Percentiles rank a stretch among this genome's conserved stretches.
Conservation (phyloP, 2,888 invertebrate genomes). For the Pegoplata infirma region DNA sequence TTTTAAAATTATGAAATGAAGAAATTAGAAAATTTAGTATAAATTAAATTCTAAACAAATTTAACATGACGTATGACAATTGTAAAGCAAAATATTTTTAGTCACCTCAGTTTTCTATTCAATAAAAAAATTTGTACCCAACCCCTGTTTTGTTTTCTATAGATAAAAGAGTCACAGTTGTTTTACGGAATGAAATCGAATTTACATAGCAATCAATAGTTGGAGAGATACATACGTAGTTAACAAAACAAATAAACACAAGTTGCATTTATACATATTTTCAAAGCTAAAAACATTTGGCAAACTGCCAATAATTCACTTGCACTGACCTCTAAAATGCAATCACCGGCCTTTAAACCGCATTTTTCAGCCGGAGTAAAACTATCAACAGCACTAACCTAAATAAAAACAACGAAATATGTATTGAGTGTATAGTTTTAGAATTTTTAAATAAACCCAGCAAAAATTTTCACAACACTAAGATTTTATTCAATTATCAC, state of each 20-base stretch:
- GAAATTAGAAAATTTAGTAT: no score
- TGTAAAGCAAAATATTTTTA: no score
- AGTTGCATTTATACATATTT: not conserved
- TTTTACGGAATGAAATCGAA: not conserved
- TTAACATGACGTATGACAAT: no score
- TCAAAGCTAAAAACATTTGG: constrained; percentile 18
- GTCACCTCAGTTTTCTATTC: no score
- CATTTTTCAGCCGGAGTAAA: constrained; percentile 82
- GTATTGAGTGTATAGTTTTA: no score
- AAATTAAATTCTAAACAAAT: no score
- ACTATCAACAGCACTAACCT: constrained; percentile 82
- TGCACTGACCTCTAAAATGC: constrained; percentile 83
- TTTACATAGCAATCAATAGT: not conserved
- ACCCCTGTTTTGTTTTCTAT: not conserved
- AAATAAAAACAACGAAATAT: constrained; percentile 10
- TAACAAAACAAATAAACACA: constrained; percentile 3
- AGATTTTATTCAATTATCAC: no score
- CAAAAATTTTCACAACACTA: no score
- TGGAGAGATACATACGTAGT: no score
- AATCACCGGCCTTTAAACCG: constrained; percentile 85
- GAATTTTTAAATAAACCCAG: no score
- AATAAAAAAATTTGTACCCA: not conserved
- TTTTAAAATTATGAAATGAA: no score
- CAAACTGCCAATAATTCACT: not conserved
- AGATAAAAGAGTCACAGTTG: not conserved